These are phyloP conservation scores for Sternarchorhynchus goeldii DNA, from an alignment of 2,797 vertebrate genomes.

Conservation along the genomic window DNA sequence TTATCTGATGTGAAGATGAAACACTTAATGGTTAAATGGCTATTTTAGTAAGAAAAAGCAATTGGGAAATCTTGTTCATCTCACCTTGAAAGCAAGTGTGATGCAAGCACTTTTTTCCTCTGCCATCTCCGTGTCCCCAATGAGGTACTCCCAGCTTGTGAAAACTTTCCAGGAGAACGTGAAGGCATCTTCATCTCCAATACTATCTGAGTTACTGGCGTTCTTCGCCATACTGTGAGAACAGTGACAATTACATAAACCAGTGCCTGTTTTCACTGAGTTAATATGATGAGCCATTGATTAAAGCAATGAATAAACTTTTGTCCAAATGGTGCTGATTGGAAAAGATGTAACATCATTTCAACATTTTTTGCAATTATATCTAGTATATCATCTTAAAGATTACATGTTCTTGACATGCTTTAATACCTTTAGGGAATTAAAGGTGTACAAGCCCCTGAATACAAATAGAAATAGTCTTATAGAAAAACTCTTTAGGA, in stretches of 20 bases:
- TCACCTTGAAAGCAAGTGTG: slow-evolving; percentile 89
- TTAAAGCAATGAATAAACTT: not conserved
- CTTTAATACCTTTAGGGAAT: not conserved
- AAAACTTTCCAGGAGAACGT: slow-evolving; percentile 97
- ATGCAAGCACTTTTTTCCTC: slow-evolving; percentile 89
- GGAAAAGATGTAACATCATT: too few relatives aligned
- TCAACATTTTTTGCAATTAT: too few relatives aligned
- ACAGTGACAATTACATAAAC: not conserved
- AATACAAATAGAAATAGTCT: too few relatives aligned
- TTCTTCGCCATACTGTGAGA: slow-evolving; percentile 89
- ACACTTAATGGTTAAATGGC: not conserved
- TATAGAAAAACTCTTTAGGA: not conserved
- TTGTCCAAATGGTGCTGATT: too few relatives aligned
- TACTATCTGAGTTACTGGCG: slow-evolving; percentile 84
- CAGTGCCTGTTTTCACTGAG: not conserved
- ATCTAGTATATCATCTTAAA: too few relatives aligned
- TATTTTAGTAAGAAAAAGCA: not conserved
- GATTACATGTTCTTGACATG: too few relatives aligned
- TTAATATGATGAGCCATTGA: too few relatives aligned
- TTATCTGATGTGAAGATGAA: not conserved
- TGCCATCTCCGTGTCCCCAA: slow-evolving; percentile 87
- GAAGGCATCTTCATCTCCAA: slow-evolving; percentile 85
- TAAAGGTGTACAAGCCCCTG: too few relatives aligned
- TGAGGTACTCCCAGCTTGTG: slow-evolving; percentile 93
- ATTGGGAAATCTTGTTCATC: not conserved